Evolutionary conservation across 2,888 invertebrate genomes (phyloP), one percentile per base, ranked within the genome.

Genomic region (Subacronicta megacephala): DNA sequence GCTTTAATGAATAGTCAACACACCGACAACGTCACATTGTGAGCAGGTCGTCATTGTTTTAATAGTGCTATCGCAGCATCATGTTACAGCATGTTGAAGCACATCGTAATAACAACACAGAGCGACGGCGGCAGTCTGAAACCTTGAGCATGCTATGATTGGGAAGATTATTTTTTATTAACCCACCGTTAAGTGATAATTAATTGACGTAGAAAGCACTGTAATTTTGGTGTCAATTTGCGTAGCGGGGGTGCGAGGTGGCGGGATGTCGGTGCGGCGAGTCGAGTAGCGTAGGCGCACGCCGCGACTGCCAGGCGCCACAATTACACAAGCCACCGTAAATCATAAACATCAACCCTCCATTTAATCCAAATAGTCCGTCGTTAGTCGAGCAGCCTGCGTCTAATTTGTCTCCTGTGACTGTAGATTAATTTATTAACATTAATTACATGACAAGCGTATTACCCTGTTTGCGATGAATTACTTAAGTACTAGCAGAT

Each of bases 301-400:
- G 75, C 80, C 84, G 85, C 92, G 93, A 85, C 93, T 83, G 84
- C 72, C 87, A 81, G 93, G 92, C 93, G 93, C 93, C 93, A 88
- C 90, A 91, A 92, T 92, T 92, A 93, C 87, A 87, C 88, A 83
- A 84, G 85, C 90, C 89, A 86, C 90, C 92, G 93, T 94, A 92
- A 93, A 94, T 94, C 94, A 94, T 94, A 94, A 93, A 93, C 93
- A 94, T 92, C 92, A 92, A 90, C 92, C 93, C 93, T 81, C 93
- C 92, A 93, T 94, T 94, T 93, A 93, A 93, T 91, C 90, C 92
- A 90, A 94, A 94, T 93, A 91, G 93, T 93, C 92, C 88, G 92
- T 93, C 93, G 92, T 94, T 94, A 93, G 92, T 86, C 86, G 91
- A 90, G 90, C 93, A 93, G 90, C 88, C 89, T 91, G 93, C 87